Percentiles rank a stretch among this genome's conserved stretches.
These are phyloP conservation scores for Cephalotes varians DNA, from an alignment of 2,888 invertebrate species.

Conservation along the genomic window DNA sequence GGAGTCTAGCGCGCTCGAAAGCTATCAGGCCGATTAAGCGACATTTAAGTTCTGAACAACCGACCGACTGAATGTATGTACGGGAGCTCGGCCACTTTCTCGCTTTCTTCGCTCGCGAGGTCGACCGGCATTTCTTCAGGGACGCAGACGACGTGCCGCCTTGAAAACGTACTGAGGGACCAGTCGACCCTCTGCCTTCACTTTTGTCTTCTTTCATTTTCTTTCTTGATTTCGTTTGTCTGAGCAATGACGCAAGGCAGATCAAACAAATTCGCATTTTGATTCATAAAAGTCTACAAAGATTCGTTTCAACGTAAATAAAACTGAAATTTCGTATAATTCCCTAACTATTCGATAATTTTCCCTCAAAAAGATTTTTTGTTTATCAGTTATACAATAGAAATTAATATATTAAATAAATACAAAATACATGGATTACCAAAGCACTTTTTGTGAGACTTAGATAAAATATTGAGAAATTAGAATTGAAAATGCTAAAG, in stretches of 20 bases:
- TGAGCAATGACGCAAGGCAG: background rate
- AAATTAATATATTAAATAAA: background rate
- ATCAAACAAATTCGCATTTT: background rate
- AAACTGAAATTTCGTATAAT: background rate
- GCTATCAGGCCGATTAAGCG: slow-evolving; percentile 65
- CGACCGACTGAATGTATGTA: slow-evolving; percentile 54
- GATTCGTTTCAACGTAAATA: background rate
- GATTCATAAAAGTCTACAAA: background rate
- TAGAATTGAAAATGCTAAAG: background rate
- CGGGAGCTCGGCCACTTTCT: slow-evolving; percentile 78
- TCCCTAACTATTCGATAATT: background rate
- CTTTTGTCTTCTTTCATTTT: slow-evolving; percentile 44
- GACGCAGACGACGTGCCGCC: slow-evolving; percentile 75
- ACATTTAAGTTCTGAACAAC: slow-evolving; percentile 68
- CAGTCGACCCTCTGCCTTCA: slow-evolving; percentile 69
- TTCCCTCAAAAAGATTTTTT: background rate
- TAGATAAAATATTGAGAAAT: background rate
- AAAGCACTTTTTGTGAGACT: background rate
- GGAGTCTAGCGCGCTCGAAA: slow-evolving; percentile 61
- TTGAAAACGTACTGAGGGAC: slow-evolving; percentile 76
- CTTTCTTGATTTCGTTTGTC: slow-evolving; percentile 25
- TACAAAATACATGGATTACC: background rate
- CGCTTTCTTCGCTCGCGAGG: slow-evolving; percentile 83
- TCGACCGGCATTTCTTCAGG: slow-evolving; percentile 80
- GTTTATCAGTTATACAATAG: background rate